Base-by-base conservation (phyloP, 2,797 vertebrate species). In the Halcyon badia region DNA sequence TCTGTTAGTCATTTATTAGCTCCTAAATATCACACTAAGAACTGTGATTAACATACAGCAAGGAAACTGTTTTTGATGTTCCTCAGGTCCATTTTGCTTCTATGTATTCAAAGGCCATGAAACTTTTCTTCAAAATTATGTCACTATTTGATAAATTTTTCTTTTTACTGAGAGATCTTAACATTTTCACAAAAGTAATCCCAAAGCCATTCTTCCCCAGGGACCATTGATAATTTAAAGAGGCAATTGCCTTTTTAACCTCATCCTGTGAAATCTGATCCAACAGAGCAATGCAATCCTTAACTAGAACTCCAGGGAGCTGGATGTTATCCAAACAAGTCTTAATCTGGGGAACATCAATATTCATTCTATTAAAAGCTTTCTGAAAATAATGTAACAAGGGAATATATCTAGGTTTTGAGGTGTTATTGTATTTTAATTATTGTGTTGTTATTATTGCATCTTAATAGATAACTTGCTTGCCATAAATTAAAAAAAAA, bases 231-330 rank as follows among this genome's bases (percentile, higher is more conserved):
- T 89, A 85, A 80, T 94, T 93, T 87, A 83, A 79, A 96, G 68
- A 91, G 31, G 64, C 77, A 87, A 90, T 87, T 93, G 49, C n/a
- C 69, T 96, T 71, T 78, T 72, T 95, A 95, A 85, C 69, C 39
- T 97, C 86, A 81, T 90, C 88, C 78, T 94, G 82, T 75, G 92
- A 90, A 89, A 84, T 61, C 58, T 77, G 77, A 92, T 77, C 62
- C 81, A 83, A 58, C 19, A 65, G 60, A 90, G 42, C 42, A 48
- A 20, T 71, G 15, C 66, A 90, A 87, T 95, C 65, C 33, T 77
- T 83, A 87, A 31, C 22, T 24, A 69, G 82, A 88, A 61, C 87
- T 96, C 92, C 33, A 83, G 91, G 85, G 83, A 95, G 6, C 68
- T 84, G 75, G 69, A 80, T 86, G 33, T 54, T 61, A 87, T 46